Evolutionary conservation across 2,113 vertebrate genomes (phyloP).

Genomic region (Lethenteron camtschaticum): DNA sequence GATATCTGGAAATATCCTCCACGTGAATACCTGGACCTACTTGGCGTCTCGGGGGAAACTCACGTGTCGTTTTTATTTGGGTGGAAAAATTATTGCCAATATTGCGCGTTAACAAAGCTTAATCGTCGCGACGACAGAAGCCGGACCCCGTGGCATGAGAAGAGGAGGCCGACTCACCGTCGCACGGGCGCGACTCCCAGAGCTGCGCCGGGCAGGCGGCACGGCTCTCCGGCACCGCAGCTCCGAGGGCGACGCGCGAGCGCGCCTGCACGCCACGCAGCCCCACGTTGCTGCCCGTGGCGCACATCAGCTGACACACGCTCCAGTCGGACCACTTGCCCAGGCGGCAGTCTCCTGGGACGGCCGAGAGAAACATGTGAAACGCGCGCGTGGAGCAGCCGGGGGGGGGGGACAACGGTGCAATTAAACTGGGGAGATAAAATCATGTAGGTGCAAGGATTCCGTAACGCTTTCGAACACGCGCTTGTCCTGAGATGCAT

Average conservation of each 20-base stretch:
- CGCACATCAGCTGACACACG: conserved; percentile 57
- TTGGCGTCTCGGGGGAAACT: too few relatives aligned
- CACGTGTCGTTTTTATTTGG: too few relatives aligned
- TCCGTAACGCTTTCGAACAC: too few relatives aligned
- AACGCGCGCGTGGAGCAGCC: too few relatives aligned
- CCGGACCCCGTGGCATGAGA: too few relatives aligned
- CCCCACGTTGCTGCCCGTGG: conserved; percentile 53
- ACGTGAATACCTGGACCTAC: too few relatives aligned
- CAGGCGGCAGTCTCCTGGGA: conserved; percentile 75
- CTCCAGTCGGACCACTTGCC: conserved; percentile 93
- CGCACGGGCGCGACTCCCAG: conserved; percentile 56
- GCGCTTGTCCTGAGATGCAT: neutral
- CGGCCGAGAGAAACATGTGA: too few relatives aligned
- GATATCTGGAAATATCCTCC: too few relatives aligned
- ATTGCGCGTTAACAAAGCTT: too few relatives aligned
- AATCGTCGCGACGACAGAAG: too few relatives aligned
- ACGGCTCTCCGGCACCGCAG: conserved; percentile 75
- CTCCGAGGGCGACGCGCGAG: conserved; percentile 46
- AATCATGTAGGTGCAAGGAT: too few relatives aligned
- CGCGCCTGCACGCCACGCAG: conserved; percentile 62
- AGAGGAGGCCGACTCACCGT: conserved; percentile 26
- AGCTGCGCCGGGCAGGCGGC: conserved; percentile 65
- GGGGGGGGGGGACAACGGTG: neutral
- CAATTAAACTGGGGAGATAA: neutral
- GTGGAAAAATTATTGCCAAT: too few relatives aligned